Conservation (phyloP, 2,888 invertebrate genomes). For the Fragum fragum region DNA sequence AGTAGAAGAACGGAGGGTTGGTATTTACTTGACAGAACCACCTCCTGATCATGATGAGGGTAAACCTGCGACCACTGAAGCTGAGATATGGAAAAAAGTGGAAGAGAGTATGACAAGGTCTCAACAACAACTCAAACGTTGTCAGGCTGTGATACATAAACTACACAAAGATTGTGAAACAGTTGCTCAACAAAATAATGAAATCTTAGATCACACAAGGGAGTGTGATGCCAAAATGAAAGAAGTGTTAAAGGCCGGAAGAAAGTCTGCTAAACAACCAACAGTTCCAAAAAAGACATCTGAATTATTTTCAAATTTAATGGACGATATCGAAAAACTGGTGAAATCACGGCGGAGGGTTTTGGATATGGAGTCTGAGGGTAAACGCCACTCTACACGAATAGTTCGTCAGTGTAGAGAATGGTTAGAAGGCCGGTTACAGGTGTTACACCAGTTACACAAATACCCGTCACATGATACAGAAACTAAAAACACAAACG, state of each 20-base stretch:
- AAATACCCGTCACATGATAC: conserved; percentile 25
- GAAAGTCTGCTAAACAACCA: conserved; percentile 61
- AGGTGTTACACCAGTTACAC: conserved; percentile 58
- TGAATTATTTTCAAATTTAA: conserved; percentile 70
- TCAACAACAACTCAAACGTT: conserved; percentile 62
- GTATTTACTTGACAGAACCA: conserved; percentile 64
- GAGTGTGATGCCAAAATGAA: conserved; percentile 70
- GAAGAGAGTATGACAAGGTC: conserved; percentile 64
- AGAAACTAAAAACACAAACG: conserved; percentile 20
- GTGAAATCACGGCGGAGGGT: conserved; percentile 63
- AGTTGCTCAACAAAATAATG: conserved; percentile 69
- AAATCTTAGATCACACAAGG: conserved; percentile 69
- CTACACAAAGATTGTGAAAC: conserved; percentile 72
- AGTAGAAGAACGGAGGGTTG: conserved; percentile 63
- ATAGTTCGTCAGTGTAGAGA: conserved; percentile 71
- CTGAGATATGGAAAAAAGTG: conserved; percentile 64
- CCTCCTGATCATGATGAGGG: conserved; percentile 41
- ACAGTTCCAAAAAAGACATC: conserved; percentile 66
- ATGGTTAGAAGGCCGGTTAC: conserved; percentile 63
- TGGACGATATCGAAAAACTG: conserved; percentile 73
- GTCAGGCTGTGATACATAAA: conserved; percentile 70
- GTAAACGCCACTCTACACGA: conserved; percentile 68
- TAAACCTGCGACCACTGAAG: conserved; percentile 47
- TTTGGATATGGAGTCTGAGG: conserved; percentile 69
- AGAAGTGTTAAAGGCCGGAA: conserved; percentile 54